Conservation (phyloP, 2,113 vertebrate species). For the Seriola aureovittata region DNA sequence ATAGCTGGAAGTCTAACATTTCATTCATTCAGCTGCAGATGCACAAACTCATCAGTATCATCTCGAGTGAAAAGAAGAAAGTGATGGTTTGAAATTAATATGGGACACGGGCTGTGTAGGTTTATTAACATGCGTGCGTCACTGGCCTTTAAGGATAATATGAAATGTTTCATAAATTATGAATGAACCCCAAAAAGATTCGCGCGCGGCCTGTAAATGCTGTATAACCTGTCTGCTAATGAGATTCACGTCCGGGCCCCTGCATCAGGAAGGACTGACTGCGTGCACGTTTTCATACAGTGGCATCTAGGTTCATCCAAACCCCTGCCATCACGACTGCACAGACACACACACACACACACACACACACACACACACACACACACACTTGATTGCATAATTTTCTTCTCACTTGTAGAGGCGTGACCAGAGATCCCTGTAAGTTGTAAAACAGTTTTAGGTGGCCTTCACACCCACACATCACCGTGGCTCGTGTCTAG, state of each 20-base stretch:
- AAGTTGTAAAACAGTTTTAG: constrained; percentile 40
- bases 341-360: constrained; percentile 33
- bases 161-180: constrained; percentile 6
- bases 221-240: constrained; percentile 33
- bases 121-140: not conserved
- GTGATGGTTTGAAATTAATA: not conserved
- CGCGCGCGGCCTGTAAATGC: constrained; percentile 35
- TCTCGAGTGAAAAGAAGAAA: not conserved
- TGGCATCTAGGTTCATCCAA: constrained; percentile 25
- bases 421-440: constrained; percentile 64
- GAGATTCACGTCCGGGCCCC: constrained; percentile 53
- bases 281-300: constrained; percentile 14
- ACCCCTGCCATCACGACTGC: constrained; percentile 19
- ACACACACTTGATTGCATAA: constrained; percentile 63
- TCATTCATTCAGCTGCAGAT: not conserved
- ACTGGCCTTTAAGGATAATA: not conserved
- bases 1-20: not conserved
- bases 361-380: constrained; percentile 25
- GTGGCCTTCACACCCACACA: constrained; percentile 17
- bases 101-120: not conserved
- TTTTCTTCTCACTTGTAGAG: constrained; percentile 63
- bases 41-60: not conserved
- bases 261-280: constrained; percentile 33
- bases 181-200: constrained; percentile 9
- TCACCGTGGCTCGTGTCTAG: not conserved